Percentiles rank a stretch among this genome's conserved stretches.
Conservation (phyloP, 2,797 vertebrate species). For the Leptoclinus maculatus region DNA sequence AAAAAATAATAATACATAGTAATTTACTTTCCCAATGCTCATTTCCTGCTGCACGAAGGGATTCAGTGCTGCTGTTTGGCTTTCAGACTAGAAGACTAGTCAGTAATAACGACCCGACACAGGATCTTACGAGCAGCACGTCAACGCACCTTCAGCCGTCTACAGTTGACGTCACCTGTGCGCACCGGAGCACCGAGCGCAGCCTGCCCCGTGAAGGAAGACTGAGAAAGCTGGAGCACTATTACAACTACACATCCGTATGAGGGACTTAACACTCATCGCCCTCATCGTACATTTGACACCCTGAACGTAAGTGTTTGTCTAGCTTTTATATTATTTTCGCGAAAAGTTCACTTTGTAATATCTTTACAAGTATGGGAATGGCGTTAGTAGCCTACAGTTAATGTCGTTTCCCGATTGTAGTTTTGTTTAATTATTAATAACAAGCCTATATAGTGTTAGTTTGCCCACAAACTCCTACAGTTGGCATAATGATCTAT, state of each 20-base stretch:
- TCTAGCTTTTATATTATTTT: conserved; percentile 30
- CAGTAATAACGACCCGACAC: not conserved
- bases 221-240: conserved; percentile 22
- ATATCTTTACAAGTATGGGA: not conserved
- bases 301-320: conserved; percentile 62
- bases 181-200: conserved; percentile 60
- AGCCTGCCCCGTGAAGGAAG: conserved; percentile 19
- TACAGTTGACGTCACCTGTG: conserved; percentile 78
- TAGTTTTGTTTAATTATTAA: not conserved
- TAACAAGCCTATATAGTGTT: not conserved
- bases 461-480: conserved; percentile 7
- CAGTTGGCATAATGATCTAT: conserved; percentile 1
- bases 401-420: not conserved
- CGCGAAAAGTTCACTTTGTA: not conserved
- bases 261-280: conserved; percentile 41
- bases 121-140: conserved; percentile 53
- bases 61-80: not conserved
- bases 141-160: conserved; percentile 59
- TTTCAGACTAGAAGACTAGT: not conserved
- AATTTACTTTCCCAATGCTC: not conserved
- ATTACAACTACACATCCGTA: conserved; percentile 29
- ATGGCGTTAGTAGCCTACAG: not conserved
- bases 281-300: conserved; percentile 14
- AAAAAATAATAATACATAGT: too few relatives aligned
- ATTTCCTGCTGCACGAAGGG: not conserved